Evolutionary conservation across 2,113 vertebrate species (phyloP).

Genomic region (Halichoerus grypus): DNA sequence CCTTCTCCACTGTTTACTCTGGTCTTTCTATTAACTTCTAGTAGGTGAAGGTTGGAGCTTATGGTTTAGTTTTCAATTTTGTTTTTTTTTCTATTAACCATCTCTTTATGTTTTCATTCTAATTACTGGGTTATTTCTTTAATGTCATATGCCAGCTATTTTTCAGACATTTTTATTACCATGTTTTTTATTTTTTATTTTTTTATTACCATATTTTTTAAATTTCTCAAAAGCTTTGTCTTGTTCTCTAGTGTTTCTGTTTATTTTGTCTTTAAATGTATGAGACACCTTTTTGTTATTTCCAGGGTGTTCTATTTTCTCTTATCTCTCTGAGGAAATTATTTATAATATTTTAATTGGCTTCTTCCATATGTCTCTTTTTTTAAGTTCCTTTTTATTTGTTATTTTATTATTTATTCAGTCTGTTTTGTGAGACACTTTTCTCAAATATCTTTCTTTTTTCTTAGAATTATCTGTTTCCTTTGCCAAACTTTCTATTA

Average conservation of each 20-base stretch:
- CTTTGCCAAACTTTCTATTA: conserved; percentile 9
- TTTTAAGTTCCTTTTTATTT: neutral
- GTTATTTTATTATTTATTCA: conserved; percentile 21
- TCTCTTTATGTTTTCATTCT: neutral
- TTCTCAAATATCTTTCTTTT: neutral
- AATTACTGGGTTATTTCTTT: neutral
- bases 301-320: neutral
- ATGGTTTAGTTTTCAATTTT: neutral
- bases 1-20: neutral
- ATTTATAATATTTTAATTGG: neutral
- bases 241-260: neutral
- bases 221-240: neutral
- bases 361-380: neutral
- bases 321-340: neutral
- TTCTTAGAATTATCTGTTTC: neutral
- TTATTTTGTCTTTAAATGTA: conserved; percentile 6
- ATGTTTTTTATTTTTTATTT: neutral
- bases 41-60: neutral
- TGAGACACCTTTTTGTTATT: neutral
- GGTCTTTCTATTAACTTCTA: neutral
- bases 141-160: neutral
- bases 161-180: neutral
- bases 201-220: neutral
- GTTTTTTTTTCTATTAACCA: neutral
- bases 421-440: neutral